Percentiles rank a stretch among this genome's conserved stretches.
Conservation (phyloP, 2,888 invertebrate species). For the Drosophila barbarae region DNA sequence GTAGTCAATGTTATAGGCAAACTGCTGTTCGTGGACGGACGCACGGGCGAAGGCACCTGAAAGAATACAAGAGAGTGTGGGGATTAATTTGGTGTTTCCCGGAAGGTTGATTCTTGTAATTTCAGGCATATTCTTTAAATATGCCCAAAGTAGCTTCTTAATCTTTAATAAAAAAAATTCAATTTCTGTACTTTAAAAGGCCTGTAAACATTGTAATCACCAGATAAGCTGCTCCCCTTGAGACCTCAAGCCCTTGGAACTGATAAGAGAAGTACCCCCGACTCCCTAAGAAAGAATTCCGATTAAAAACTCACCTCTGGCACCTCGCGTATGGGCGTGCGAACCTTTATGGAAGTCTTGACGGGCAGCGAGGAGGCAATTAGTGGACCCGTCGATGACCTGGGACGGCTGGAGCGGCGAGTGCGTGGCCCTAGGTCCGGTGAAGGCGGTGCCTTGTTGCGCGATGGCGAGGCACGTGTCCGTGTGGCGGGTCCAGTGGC, state of each 20-base stretch:
- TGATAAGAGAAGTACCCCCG: slow-evolving; percentile 5
- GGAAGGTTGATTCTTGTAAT: neutral
- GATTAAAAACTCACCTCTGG: slow-evolving; percentile 60
- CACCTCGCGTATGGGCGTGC: slow-evolving; percentile 70
- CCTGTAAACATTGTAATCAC: neutral
- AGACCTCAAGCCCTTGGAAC: neutral
- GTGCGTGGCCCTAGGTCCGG: slow-evolving; percentile 47
- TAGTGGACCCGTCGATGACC: slow-evolving; percentile 78
- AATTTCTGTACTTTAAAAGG: neutral
- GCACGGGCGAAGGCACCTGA: slow-evolving; percentile 47
- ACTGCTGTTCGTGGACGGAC: slow-evolving; percentile 45
- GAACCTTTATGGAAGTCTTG: slow-evolving; percentile 53
- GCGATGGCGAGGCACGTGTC: slow-evolving; percentile 60
- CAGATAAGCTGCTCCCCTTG: slow-evolving; percentile 1
- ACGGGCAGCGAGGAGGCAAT: slow-evolving; percentile 31
- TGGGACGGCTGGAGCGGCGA: slow-evolving; percentile 81
- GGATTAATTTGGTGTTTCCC: neutral
- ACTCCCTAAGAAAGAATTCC: neutral
- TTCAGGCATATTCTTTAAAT: neutral
- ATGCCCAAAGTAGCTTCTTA: too few species aligned
- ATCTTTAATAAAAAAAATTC: neutral
- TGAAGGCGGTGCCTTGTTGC: slow-evolving; percentile 35
- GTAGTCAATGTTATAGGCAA: slow-evolving; percentile 71
- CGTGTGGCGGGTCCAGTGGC: slow-evolving; percentile 40
- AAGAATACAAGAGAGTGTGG: neutral